A percentile compares a stretch with the other conserved stretches of the same genome.
These are phyloP conservation scores for Thecophora atra DNA, from an alignment of 2,888 invertebrate species.

Conservation along the genomic window DNA sequence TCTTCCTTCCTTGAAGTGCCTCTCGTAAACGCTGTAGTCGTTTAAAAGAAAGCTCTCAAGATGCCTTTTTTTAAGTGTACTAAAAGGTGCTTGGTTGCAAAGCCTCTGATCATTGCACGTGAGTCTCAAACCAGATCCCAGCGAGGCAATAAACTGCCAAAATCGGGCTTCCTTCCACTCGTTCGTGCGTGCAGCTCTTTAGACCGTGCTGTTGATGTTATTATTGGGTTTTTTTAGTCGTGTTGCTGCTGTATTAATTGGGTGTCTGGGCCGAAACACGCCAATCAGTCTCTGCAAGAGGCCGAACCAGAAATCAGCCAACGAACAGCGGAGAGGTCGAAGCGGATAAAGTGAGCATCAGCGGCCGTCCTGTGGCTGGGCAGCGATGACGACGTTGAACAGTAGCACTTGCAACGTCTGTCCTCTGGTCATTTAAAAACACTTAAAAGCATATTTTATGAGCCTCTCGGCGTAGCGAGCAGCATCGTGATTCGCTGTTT, in stretches of 20 bases:
- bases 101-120: no score
- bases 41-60: no score
- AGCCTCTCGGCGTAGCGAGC: constrained; percentile 11
- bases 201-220: neutral
- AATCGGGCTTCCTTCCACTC: constrained; percentile 1
- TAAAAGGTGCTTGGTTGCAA: no score
- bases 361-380: constrained; percentile 3
- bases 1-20: no score
- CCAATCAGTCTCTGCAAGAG: constrained; percentile 30
- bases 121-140: neutral
- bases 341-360: neutral
- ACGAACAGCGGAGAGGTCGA: constrained; percentile 2
- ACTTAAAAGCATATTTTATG: constrained; percentile 36
- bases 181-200: neutral
- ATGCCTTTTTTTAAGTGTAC: no score
- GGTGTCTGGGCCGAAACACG: constrained; percentile 33
- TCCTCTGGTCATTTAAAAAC: constrained; percentile 35
- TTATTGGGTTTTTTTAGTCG: neutral
- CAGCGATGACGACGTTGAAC: constrained; percentile 11
- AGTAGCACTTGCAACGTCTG: constrained; percentile 33
- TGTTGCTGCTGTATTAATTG: constrained; percentile 22
- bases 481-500: constrained; percentile 31
- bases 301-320: constrained; percentile 28
- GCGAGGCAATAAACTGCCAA: constrained; percentile 17
- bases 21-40: no score